A percentile compares a stretch with the other conserved stretches of the same genome.
Evolutionary conservation across 1,140 invertebrate species (phyloP).

Genomic region (Caenorhabditis remanei): DNA sequence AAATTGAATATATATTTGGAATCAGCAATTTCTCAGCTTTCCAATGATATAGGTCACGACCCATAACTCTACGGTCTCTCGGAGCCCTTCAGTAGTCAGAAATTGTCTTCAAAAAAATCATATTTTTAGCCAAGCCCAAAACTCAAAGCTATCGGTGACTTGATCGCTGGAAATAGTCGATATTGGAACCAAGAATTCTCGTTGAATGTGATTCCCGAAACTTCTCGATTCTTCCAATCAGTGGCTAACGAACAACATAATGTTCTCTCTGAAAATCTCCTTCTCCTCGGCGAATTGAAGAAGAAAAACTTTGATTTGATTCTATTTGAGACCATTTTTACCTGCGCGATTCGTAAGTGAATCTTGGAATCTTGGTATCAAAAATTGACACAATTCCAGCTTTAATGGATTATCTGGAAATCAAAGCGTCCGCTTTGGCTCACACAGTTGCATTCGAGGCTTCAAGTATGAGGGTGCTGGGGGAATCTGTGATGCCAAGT

Average conservation of each 20-base stretch:
- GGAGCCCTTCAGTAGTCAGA: no score
- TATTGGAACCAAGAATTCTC: neutral
- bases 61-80: no score
- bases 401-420: constrained; percentile 31
- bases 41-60: no score
- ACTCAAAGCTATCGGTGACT: neutral
- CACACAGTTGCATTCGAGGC: neutral
- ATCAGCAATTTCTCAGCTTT: no score
- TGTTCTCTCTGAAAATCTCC: neutral
- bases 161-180: neutral
- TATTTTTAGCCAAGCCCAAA: neutral
- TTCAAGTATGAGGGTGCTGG: neutral
- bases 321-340: neutral
- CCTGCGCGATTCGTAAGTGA: neutral
- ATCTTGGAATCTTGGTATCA: neutral
- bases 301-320: neutral
- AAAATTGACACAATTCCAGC: neutral
- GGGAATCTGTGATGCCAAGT: constrained; percentile 40
- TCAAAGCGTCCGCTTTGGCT: neutral
- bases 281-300: neutral
- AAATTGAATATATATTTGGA: no score
- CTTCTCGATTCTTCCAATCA: neutral
- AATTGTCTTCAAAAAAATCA: no score
- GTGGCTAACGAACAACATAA: neutral
- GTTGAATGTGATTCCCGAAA: neutral